phyloP scores from a whole-genome alignment of 2,113 vertebrate genomes.

The Pycnonotus jocosus region DNA sequence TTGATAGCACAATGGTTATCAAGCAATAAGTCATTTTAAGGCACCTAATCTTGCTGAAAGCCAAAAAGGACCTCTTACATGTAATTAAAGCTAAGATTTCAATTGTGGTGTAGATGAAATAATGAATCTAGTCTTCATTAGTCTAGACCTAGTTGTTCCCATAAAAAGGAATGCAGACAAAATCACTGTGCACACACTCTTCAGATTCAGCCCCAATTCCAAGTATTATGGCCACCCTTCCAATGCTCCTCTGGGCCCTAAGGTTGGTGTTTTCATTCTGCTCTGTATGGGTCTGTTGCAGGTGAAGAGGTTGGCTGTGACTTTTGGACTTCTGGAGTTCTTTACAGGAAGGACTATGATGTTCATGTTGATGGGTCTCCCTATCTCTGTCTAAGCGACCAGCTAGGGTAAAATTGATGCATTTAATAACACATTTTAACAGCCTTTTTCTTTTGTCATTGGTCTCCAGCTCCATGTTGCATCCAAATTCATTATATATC shows the following conservation, averaged over 20 bases:
- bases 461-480: not conserved
- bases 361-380: not conserved
- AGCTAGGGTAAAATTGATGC: fast-evolving
- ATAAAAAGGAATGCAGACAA: not conserved
- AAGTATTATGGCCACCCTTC: too few species aligned
- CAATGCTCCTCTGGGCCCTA: not conserved
- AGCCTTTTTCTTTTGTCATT: not conserved
- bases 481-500: not conserved
- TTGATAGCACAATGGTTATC: not conserved
- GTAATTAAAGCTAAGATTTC: not conserved
- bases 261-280: not conserved
- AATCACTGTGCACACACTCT: not conserved
- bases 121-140: not conserved
- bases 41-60: not conserved
- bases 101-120: not conserved
- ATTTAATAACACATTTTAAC: not conserved
- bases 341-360: not conserved
- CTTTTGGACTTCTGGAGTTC: not conserved
- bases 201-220: not conserved
- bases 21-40: not conserved
- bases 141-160: not conserved
- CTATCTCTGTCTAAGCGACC: not conserved
- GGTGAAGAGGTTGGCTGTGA: fast-evolving
- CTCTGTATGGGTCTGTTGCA: too few species aligned
- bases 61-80: not conserved